Percentiles rank a stretch among this genome's conserved stretches.
Conservation (phyloP, 2,113 vertebrate species). For the Nesoenas mayeri region DNA sequence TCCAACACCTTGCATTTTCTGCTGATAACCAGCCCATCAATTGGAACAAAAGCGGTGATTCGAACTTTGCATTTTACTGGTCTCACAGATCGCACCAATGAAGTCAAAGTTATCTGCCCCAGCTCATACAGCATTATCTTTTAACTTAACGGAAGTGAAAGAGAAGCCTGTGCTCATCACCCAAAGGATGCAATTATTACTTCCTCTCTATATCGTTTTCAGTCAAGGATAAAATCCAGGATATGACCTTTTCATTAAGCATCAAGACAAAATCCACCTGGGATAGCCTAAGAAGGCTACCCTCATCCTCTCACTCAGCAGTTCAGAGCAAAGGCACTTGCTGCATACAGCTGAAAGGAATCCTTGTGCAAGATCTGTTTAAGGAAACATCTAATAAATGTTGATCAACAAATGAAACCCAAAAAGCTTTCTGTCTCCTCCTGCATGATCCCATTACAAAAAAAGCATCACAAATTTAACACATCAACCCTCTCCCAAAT, state of each 20-base stretch:
- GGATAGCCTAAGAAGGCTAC: neutral
- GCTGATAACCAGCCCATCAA: neutral
- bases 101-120: neutral
- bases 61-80: neutral
- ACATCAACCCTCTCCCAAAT: neutral
- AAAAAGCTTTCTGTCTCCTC: neutral
- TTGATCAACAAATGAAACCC: neutral
- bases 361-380: neutral
- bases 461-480: neutral
- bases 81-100: neutral
- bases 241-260: conserved; percentile 29
- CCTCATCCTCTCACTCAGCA: neutral
- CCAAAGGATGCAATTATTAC: conserved; percentile 30
- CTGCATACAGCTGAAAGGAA: neutral
- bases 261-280: neutral
- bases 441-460: neutral
- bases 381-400: neutral
- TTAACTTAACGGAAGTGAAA: conserved; percentile 6
- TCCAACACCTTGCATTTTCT: neutral
- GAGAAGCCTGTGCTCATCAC: conserved; percentile 1
- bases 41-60: neutral
- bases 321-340: neutral
- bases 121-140: neutral
- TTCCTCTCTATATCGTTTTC: conserved; percentile 1
- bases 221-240: conserved; percentile 19